phyloP scores from a whole-genome alignment of 2,888 invertebrate genomes.

The Hemistola chrysoprasaria region DNA sequence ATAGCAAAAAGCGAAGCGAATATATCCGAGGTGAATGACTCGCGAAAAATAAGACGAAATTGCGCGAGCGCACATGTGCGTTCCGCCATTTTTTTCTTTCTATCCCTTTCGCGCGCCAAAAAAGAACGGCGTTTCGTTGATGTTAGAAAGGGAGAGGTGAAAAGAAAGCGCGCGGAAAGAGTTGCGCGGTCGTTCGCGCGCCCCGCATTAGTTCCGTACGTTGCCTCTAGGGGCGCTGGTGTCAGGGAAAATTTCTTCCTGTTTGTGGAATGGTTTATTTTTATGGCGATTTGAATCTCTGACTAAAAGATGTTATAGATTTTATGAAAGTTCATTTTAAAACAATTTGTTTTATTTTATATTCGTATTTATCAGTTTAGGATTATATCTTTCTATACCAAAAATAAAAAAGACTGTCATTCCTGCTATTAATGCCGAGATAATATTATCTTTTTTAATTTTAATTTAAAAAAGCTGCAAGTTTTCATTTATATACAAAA shows the following conservation, averaged over 20 bases:
- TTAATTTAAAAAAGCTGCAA: no score
- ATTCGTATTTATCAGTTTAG: no score
- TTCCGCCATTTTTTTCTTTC: conserved; percentile 72
- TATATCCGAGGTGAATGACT: conserved; percentile 75
- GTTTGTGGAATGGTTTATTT: conserved; percentile 49
- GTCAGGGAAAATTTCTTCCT: conserved; percentile 72
- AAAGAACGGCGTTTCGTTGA: conserved; percentile 42
- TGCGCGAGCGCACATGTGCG: conserved; percentile 75
- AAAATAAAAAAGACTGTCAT: no score
- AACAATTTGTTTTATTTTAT: no score
- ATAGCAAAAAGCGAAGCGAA: conserved; percentile 51
- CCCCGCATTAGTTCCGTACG: conserved; percentile 58
- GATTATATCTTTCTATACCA: no score
- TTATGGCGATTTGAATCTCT: no score
- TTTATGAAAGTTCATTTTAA: no score
- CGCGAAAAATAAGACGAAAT: conserved; percentile 78
- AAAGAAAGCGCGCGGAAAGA: conserved; percentile 77
- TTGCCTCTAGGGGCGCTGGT: conserved; percentile 60
- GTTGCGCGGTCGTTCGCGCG: conserved; percentile 64
- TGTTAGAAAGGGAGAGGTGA: conserved; percentile 56
- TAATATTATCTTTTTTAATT: no score
- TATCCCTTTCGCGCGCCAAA: conserved; percentile 68
- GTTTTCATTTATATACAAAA: no score
- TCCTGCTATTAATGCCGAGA: no score
- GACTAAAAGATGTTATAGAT: no score